Evolutionary conservation across 2,113 vertebrate genomes (phyloP).

Genomic region (Zingel zingel): DNA sequence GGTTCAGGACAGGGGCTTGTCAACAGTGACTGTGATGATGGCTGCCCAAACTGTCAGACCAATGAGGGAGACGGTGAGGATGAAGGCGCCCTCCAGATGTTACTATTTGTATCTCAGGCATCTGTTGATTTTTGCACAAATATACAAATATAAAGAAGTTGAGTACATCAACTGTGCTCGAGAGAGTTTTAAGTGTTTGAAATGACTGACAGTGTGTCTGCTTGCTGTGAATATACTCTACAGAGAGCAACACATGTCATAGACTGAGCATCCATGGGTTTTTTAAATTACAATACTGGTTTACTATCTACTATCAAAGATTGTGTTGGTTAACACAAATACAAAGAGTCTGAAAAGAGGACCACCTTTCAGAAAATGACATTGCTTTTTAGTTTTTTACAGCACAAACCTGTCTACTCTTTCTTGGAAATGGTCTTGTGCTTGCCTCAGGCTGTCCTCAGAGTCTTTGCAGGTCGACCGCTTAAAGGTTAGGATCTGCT

Average conservation of each 20-base stretch:
- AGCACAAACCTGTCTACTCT: background rate
- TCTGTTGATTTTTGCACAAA: conserved; percentile 14
- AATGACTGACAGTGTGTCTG: background rate
- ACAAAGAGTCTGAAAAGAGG: background rate
- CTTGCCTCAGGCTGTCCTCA: conserved; percentile 27
- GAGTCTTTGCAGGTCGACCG: conserved; percentile 16
- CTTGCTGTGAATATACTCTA: background rate
- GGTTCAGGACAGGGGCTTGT: conserved; percentile 11
- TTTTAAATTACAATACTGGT: background rate
- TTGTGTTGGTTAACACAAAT: background rate
- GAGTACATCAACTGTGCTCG: background rate
- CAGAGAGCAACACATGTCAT: background rate
- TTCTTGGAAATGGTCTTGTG: conserved; percentile 3
- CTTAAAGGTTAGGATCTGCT: conserved; percentile 60
- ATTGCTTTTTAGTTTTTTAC: background rate
- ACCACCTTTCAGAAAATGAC: background rate
- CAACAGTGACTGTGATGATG: conserved; percentile 23
- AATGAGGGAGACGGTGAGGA: background rate
- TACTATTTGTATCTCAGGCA: background rate
- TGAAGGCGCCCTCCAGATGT: conserved; percentile 30
- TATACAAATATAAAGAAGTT: background rate
- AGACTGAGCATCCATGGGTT: background rate
- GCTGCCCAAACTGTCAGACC: conserved; percentile 29
- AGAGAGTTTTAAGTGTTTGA: background rate
- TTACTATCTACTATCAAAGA: background rate